Percentiles rank a stretch among this genome's conserved stretches.
phyloP scores from a whole-genome alignment of 2,797 vertebrate species.

The Anguilla anguilla region DNA sequence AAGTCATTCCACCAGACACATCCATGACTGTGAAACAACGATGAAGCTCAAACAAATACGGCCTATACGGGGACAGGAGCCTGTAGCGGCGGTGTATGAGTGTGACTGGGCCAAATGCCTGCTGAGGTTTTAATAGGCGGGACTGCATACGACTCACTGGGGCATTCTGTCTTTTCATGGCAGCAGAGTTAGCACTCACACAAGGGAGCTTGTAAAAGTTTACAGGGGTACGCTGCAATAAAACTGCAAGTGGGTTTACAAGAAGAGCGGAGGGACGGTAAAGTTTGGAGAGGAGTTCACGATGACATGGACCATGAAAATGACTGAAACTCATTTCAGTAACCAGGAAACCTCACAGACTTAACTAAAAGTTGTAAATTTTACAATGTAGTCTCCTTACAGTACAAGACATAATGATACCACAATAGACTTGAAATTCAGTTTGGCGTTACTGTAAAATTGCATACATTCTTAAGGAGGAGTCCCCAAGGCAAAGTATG shows the following conservation, averaged over 20 bases:
- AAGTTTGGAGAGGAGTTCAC: constrained; percentile 48
- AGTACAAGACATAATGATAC: neutral
- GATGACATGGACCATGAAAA: constrained; percentile 24
- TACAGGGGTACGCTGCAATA: constrained; percentile 46
- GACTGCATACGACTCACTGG: neutral
- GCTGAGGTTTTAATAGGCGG: neutral
- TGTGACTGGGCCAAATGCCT: neutral
- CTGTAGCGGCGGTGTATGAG: neutral
- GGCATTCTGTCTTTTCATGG: constrained; percentile 34
- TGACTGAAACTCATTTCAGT: neutral
- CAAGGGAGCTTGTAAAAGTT: constrained; percentile 38
- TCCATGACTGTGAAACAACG: neutral
- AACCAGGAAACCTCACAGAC: neutral
- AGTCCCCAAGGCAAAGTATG: too few species aligned
- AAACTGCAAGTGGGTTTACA: constrained; percentile 53
- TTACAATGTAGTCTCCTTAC: neutral
- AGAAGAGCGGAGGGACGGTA: constrained; percentile 52
- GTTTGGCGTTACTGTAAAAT: neutral
- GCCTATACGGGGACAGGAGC: constrained; percentile 9
- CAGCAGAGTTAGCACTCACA: constrained; percentile 40
- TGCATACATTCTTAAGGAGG: neutral
- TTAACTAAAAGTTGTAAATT: neutral
- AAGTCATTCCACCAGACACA: neutral
- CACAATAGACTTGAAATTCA: neutral
- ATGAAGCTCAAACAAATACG: neutral